Evolutionary conservation across 2,797 vertebrate genomes (phyloP).

Genomic region (Sebastes hubbsi): DNA sequence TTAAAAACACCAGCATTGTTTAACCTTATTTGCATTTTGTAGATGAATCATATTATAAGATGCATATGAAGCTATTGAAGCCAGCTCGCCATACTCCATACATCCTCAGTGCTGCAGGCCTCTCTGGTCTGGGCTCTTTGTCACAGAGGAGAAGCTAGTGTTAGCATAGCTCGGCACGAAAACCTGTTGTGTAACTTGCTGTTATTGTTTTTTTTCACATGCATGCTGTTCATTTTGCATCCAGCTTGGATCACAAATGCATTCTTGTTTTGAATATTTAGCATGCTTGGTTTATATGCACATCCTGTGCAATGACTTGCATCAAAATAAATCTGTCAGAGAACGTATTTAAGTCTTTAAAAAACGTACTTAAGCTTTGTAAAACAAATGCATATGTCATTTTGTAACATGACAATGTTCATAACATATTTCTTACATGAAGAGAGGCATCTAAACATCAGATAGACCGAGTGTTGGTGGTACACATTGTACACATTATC

Average conservation of each 20-base stretch:
- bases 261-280: not conserved
- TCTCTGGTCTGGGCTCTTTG: constrained; percentile 54
- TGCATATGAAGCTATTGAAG: not conserved
- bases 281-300: not conserved
- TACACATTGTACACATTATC: too few relatives aligned
- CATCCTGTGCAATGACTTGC: rapidly evolving
- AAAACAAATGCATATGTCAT: not conserved
- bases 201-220: rapidly evolving
- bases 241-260: rapidly evolving
- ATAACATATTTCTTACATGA: too few relatives aligned
- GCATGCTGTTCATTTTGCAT: too few relatives aligned
- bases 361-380: not conserved
- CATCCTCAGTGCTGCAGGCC: constrained; percentile 37
- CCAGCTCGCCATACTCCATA: not conserved
- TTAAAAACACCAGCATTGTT: not conserved
- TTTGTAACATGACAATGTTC: not conserved
- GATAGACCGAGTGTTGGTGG: too few relatives aligned
- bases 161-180: constrained; percentile 37
- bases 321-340: not conserved
- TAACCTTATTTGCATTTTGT: constrained; percentile 37
- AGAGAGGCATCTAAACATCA: too few relatives aligned
- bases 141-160: constrained; percentile 45
- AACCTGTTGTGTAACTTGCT: not conserved
- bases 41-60: not conserved
- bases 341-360: not conserved